Conservation (phyloP, 2,113 vertebrate genomes). For the Taxidea taxus region DNA sequence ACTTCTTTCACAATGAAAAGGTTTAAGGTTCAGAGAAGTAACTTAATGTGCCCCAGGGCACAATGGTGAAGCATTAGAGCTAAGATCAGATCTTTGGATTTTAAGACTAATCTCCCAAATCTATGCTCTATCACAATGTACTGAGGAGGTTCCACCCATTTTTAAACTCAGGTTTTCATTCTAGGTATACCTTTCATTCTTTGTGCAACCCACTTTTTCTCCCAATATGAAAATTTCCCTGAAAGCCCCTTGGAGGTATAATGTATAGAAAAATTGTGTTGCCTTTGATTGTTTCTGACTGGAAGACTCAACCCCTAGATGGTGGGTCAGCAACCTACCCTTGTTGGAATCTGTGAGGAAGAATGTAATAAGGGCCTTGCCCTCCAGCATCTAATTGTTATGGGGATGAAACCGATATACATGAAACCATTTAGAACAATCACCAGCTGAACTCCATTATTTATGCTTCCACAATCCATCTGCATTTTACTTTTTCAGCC, state of each 20-base stretch:
- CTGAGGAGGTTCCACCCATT: neutral
- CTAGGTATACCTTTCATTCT: neutral
- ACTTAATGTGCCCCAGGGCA: neutral
- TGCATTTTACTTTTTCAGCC: neutral
- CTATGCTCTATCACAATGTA: neutral
- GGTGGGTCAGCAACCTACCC: neutral
- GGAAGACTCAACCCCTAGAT: neutral
- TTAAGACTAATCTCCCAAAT: neutral
- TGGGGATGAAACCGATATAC: neutral
- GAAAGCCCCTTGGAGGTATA: neutral
- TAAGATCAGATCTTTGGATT: neutral
- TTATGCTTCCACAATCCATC: neutral
- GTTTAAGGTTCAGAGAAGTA: neutral
- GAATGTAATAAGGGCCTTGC: neutral
- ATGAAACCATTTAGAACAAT: neutral
- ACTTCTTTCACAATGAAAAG: neutral
- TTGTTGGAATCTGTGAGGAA: neutral
- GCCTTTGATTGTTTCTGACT: neutral
- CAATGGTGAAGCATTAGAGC: neutral
- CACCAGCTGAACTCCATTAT: neutral
- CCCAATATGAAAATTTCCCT: neutral
- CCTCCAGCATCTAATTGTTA: neutral
- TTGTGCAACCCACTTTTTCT: neutral
- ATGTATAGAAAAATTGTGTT: neutral
- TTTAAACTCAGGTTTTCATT: neutral